Percentiles rank a stretch among this genome's conserved stretches.
Conservation (phyloP, 2,888 invertebrate genomes). For the Tricholauxania praeusta region DNA sequence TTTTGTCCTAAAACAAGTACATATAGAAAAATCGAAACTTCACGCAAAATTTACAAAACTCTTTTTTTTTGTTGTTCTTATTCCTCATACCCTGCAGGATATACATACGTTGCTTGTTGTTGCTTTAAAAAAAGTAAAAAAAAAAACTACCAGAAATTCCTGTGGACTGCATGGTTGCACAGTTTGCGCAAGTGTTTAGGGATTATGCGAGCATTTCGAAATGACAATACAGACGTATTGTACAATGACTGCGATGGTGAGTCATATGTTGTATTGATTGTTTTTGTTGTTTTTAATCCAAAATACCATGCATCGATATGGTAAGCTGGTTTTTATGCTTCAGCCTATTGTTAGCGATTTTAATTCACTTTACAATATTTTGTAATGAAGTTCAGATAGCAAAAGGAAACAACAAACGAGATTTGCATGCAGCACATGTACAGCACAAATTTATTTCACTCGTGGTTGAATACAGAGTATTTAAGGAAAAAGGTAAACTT, state of each 20-base stretch:
- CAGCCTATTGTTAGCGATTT: slow-evolving; percentile 28
- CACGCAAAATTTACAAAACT: not conserved
- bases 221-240: too few relatives aligned
- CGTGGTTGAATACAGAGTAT: too few relatives aligned
- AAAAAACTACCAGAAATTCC: slow-evolving; percentile 22
- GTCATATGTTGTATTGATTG: slow-evolving; percentile 32
- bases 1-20: not conserved
- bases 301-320: slow-evolving; percentile 12
- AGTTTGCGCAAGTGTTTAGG: slow-evolving; percentile 30
- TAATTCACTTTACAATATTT: slow-evolving; percentile 34
- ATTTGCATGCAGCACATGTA: not conserved
- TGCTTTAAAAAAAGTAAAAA: not conserved
- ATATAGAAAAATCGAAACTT: not conserved
- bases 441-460: not conserved
- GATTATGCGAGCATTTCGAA: slow-evolving; percentile 7
- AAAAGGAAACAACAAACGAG: not conserved
- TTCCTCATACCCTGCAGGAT: not conserved
- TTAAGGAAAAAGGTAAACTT: too few relatives aligned
- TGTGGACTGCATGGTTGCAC: not conserved
- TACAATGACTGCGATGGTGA: slow-evolving; percentile 12
- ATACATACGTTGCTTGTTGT: not conserved
- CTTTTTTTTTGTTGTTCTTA: slow-evolving; percentile 2
- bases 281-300: not conserved
- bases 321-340: not conserved
- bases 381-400: slow-evolving; percentile 24